phyloP scores from a whole-genome alignment of 2,113 vertebrate species.

The Aphyosemion australe region DNA sequence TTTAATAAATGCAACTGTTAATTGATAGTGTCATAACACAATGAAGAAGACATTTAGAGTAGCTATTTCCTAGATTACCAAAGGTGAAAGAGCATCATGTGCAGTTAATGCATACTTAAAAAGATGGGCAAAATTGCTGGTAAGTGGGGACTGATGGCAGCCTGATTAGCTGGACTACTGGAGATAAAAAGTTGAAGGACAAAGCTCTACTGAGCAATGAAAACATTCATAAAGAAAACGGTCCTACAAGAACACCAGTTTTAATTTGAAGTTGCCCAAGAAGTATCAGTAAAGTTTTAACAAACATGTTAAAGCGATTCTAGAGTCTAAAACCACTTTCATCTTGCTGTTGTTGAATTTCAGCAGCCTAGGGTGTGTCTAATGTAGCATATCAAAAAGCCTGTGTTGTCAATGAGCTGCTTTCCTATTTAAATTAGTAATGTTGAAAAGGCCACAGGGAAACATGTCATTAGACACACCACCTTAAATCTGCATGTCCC shows the following conservation, averaged over 20 bases:
- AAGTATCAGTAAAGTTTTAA: neutral
- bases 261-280: neutral
- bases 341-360: too few species aligned
- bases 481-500: too few species aligned
- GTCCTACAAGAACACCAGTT: neutral
- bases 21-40: constrained; percentile 65
- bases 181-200: constrained; percentile 27
- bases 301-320: neutral
- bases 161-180: constrained; percentile 44
- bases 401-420: too few species aligned
- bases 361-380: too few species aligned
- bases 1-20: constrained; percentile 67
- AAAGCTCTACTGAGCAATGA: neutral
- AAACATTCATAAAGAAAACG: neutral
- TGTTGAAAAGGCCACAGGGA: too few species aligned
- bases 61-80: constrained; percentile 54
- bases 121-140: constrained; percentile 38
- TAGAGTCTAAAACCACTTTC: too few species aligned
- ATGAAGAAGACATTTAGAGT: constrained; percentile 55
- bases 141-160: constrained; percentile 53
- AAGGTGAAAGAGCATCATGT: constrained; percentile 58
- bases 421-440: too few species aligned
- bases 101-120: constrained; percentile 54
- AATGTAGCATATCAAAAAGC: too few species aligned
- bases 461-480: too few species aligned